Evolutionary conservation across 2,888 invertebrate species (phyloP), one percentile per base, ranked within the genome.

Genomic region (Neoaliturus tenellus): DNA sequence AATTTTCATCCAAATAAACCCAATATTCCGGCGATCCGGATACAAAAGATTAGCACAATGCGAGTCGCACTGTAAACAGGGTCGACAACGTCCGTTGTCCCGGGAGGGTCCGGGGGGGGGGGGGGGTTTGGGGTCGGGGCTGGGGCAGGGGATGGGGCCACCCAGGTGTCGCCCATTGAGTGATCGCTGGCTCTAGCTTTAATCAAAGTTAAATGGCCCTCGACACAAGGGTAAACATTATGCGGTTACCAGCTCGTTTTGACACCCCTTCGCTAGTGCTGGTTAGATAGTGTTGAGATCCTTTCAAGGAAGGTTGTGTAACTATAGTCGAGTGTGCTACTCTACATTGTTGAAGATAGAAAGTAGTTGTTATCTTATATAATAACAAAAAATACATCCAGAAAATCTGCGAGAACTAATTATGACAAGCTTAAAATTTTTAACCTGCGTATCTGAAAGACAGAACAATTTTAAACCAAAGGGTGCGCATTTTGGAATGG

Each of bases 131-230:
- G 67, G 67, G 44, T 44, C 17, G 44, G 51, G 51, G 20, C 14
- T 4, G 51, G 51, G 39, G 41, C 2, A 8, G 2, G 71, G 23
- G 41, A 20, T 2, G 1, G 3, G 75, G 75, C 75, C 75, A 75
- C 75, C 78, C 78, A 78, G 78, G 78, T 78, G 78, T 55, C 55
- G 48, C 25, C 55, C 33, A 78, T 78, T 78, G 78, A 78, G 55
- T 51, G 78, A 78, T 78, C 55, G 55, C 51, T 8, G 33, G 55
- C 55, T 55, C 78, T 55, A 20, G 33, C 33, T 78, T 78, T 78
- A 78, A 78, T 78, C 78, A 78, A 55, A 78, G 78, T 78, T 78
- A 78, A 78, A 78, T 78, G 78, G 78, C 55, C 78, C 78, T 78
- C 55, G 55, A 78, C 78, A 78, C 78, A 51, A 55, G 78, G 55